Conservation (phyloP, 2,797 vertebrate species). For the Cryptoblepharus egeriae region DNA sequence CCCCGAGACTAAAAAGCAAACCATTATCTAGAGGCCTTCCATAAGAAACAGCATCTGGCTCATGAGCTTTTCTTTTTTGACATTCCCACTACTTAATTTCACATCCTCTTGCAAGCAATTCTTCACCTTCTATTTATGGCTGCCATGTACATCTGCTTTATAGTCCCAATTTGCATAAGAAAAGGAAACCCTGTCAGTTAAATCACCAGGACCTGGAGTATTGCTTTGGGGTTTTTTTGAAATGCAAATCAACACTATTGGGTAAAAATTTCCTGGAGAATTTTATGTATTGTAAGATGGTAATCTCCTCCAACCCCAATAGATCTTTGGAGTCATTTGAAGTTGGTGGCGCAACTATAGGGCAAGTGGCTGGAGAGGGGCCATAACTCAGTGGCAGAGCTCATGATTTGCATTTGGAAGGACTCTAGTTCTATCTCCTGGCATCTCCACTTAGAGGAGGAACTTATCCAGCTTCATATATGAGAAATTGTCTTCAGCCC, state of each 20-base stretch:
- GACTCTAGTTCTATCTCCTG: neutral
- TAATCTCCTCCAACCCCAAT: neutral
- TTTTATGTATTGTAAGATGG: neutral
- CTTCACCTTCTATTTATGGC: conserved; percentile 42
- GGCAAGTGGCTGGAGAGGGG: neutral
- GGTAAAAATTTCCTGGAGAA: conserved; percentile 31
- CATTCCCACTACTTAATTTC: conserved; percentile 14
- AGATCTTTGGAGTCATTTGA: neutral
- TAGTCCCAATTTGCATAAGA: conserved; percentile 66
- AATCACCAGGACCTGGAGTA: conserved; percentile 56
- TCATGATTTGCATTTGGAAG: neutral
- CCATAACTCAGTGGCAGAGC: neutral
- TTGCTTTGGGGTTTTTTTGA: conserved; percentile 64
- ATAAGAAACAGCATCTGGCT: conserved; percentile 42
- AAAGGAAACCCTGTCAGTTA: conserved; percentile 67
- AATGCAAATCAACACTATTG: conserved; percentile 54
- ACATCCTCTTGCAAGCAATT: neutral
- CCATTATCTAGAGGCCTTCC: conserved; percentile 40
- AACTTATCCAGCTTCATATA: neutral
- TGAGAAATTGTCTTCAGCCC: neutral
- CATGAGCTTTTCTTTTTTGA: conserved; percentile 13
- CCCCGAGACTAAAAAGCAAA: neutral
- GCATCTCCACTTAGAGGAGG: neutral
- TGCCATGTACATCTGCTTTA: conserved; percentile 56
- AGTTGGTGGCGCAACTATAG: neutral